Conservation (phyloP, 2,797 vertebrate species). For the Clarias laeviceps region DNA sequence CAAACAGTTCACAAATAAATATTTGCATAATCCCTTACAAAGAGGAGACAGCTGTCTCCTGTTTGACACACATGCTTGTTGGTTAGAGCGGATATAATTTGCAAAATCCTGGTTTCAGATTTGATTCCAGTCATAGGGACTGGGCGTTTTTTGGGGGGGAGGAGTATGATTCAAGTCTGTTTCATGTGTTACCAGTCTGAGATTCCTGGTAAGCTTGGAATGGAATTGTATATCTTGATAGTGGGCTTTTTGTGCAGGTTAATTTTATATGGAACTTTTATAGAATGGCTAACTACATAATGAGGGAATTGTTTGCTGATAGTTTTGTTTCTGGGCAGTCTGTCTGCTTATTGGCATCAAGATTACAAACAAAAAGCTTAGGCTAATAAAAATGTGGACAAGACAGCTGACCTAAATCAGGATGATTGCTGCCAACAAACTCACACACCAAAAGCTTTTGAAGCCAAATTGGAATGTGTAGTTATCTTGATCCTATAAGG, state of each 20-base stretch:
- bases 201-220: neutral
- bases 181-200: constrained; percentile 20
- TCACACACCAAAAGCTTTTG: constrained; percentile 6
- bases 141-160: constrained; percentile 2
- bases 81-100: constrained; percentile 37
- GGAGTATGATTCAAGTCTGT: constrained; percentile 6
- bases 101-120: constrained; percentile 8
- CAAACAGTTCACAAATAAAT: constrained; percentile 25
- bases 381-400: constrained; percentile 25
- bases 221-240: neutral
- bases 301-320: constrained; percentile 44
- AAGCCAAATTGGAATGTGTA: constrained; percentile 23
- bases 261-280: neutral
- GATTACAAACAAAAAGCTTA: constrained; percentile 3
- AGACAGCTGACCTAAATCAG: constrained; percentile 18
- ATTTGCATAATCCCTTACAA: constrained; percentile 32
- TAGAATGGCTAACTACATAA: neutral
- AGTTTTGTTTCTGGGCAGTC: constrained; percentile 38
- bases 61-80: constrained; percentile 30
- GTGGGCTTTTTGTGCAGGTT: neutral
- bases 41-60: constrained; percentile 18
- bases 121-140: constrained; percentile 26
- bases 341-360: neutral
- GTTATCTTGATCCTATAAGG: constrained; percentile 15
- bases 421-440: constrained; percentile 5